Percentiles rank a stretch among this genome's conserved stretches.
Conservation (phyloP, 2,113 vertebrate species). For the Macrotis lagotis region DNA sequence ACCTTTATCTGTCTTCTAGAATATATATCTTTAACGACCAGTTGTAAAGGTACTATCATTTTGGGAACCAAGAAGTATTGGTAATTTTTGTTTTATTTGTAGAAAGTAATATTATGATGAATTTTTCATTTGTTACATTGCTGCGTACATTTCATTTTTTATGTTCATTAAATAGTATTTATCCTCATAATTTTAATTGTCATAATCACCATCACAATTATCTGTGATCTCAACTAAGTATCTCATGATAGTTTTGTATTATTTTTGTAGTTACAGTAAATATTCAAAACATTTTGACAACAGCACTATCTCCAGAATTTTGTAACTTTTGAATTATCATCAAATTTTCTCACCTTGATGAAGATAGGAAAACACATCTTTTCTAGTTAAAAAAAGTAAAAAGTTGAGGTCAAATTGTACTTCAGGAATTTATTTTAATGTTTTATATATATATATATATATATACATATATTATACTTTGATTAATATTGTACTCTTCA, state of each 20-base stretch:
- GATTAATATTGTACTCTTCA: too few species aligned
- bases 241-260: slow-evolving; percentile 65
- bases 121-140: slow-evolving; percentile 63
- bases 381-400: neutral
- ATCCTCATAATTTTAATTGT: neutral
- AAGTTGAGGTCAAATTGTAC: neutral
- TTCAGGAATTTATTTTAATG: neutral
- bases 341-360: neutral
- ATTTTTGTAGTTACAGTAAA: slow-evolving; percentile 64
- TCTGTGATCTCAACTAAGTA: slow-evolving; percentile 30
- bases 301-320: neutral
- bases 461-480: neutral
- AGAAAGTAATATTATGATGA: slow-evolving; percentile 70
- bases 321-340: neutral
- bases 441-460: too few species aligned
- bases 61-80: slow-evolving; percentile 66
- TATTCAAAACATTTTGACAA: neutral
- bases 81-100: slow-evolving; percentile 72
- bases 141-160: neutral
- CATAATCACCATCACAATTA: neutral
- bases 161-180: neutral
- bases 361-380: neutral
- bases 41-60: slow-evolving; percentile 64
- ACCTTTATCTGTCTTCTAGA: slow-evolving; percentile 58
- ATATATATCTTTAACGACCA: slow-evolving; percentile 59